phyloP scores from a whole-genome alignment of 1,140 invertebrate genomes.

The Oreohelix idahoensis region DNA sequence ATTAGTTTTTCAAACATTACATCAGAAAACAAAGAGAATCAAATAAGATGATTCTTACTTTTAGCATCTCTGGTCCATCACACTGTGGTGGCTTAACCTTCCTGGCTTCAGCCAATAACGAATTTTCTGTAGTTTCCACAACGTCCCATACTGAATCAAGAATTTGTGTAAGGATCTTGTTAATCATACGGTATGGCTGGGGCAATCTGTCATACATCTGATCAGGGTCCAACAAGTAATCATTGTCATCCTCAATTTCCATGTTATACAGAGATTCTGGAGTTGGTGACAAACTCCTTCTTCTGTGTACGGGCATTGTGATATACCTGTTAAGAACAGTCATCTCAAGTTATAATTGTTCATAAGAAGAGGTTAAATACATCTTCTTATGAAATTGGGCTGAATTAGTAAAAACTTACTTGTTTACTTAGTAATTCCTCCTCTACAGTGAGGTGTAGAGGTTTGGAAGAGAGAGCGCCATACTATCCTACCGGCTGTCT shows the following conservation, averaged over 20 bases:
- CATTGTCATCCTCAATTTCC: conserved; percentile 65
- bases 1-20: no score
- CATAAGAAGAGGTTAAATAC: no score
- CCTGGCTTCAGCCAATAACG: conserved; percentile 51
- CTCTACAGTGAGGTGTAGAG: no score
- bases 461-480: no score
- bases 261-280: conserved; percentile 63
- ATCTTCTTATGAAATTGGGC: no score
- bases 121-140: conserved; percentile 58
- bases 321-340: neutral
- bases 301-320: conserved; percentile 67
- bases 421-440: no score
- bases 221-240: conserved; percentile 69
- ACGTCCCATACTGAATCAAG: conserved; percentile 65
- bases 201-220: conserved; percentile 63
- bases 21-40: neutral
- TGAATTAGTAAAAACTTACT: no score
- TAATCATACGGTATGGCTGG: conserved; percentile 70
- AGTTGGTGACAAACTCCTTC: conserved; percentile 64
- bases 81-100: conserved; percentile 61
- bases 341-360: neutral
- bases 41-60: conserved; percentile 11
- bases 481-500: no score
- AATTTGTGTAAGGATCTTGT: conserved; percentile 62
- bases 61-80: conserved; percentile 43